phyloP scores from a whole-genome alignment of 2,888 invertebrate species.

The Protodeltote pygarga region DNA sequence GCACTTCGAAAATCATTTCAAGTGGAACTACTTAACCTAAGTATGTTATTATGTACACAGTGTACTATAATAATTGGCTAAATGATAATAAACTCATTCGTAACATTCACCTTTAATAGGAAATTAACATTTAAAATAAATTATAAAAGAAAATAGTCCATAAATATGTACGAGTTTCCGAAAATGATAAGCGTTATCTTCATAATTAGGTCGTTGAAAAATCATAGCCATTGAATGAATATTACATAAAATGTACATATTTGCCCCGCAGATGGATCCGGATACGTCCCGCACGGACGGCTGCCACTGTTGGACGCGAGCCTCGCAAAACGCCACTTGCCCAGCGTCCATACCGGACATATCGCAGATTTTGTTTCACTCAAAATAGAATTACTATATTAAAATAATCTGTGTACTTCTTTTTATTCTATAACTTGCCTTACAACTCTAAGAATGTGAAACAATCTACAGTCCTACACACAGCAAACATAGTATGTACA shows the following conservation, averaged over 20 bases:
- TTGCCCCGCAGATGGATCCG: conserved; percentile 46
- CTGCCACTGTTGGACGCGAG: not conserved
- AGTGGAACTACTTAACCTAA: conserved; percentile 73
- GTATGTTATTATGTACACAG: conserved; percentile 74
- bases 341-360: conserved; percentile 14
- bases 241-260: conserved; percentile 52
- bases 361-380: conserved; percentile 27
- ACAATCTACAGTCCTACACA: conserved; percentile 81
- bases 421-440: conserved; percentile 70
- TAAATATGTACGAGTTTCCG: conserved; percentile 43
- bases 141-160: conserved; percentile 53
- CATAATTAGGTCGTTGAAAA: conserved; percentile 47
- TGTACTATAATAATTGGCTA: conserved; percentile 74
- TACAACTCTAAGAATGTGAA: conserved; percentile 75
- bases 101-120: conserved; percentile 73
- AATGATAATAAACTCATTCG: conserved; percentile 72
- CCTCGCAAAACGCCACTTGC: no score
- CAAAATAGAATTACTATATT: conserved; percentile 47
- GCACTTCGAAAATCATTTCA: conserved; percentile 65
- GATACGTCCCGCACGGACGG: not conserved
- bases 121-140: conserved; percentile 59
- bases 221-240: conserved; percentile 57
- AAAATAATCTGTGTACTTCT: conserved; percentile 65
- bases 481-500: conserved; percentile 85
- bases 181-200: conserved; percentile 38